Evolutionary conservation across 2,113 vertebrate genomes (phyloP).

Genomic region (Amblyornis subalaris): DNA sequence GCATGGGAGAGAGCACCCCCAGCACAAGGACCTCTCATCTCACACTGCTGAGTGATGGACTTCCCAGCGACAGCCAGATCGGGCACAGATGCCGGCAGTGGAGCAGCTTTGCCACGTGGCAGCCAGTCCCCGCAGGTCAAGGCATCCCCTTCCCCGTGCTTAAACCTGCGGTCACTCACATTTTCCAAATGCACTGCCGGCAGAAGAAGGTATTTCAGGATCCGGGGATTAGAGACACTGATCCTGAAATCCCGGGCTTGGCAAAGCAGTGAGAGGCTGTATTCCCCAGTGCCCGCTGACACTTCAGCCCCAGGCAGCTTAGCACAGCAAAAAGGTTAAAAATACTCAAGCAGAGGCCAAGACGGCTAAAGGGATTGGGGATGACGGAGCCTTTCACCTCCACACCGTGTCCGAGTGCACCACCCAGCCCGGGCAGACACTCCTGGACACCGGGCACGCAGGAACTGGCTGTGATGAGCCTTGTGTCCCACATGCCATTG

Average conservation of each 20-base stretch:
- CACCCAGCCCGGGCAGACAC: rapidly evolving
- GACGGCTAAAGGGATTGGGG: conserved; percentile 48
- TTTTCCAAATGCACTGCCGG: rapidly evolving
- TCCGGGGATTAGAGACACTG: conserved; percentile 10
- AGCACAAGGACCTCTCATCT: background rate
- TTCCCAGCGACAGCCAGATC: rapidly evolving
- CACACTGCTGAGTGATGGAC: rapidly evolving
- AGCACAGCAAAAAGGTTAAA: conserved; percentile 64
- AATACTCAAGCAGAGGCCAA: conserved; percentile 49
- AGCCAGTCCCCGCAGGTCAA: background rate
- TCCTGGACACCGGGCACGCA: rapidly evolving
- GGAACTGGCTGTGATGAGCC: background rate
- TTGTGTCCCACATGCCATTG: background rate
- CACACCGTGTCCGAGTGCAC: rapidly evolving
- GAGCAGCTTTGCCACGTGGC: background rate
- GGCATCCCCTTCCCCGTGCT: background rate
- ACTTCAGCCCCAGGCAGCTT: conserved; percentile 55
- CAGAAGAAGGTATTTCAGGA: conserved; percentile 36
- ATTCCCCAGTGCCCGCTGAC: background rate
- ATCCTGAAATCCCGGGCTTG: conserved; percentile 45
- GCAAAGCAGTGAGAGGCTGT: background rate
- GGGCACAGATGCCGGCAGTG: rapidly evolving
- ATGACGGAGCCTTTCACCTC: conserved; percentile 24
- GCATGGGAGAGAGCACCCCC: rapidly evolving
- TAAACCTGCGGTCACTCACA: rapidly evolving